These are phyloP conservation scores for Plagodis dolabraria DNA, from an alignment of 2,888 invertebrate genomes.

Conservation along the genomic window DNA sequence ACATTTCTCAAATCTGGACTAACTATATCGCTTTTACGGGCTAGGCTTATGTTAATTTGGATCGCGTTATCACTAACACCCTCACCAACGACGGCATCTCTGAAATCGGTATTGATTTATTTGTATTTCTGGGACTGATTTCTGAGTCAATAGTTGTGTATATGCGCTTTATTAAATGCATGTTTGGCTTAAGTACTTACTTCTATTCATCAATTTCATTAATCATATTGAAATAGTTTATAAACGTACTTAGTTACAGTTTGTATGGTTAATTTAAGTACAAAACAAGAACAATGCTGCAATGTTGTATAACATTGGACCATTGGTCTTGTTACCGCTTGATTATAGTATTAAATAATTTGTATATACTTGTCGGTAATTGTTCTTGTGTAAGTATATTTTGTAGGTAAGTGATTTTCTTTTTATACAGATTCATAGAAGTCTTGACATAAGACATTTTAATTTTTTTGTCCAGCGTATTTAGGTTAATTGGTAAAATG, in stretches of 20 bases:
- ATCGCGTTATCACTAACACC: slow-evolving; percentile 48
- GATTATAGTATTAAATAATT: too few species aligned
- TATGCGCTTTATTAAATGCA: slow-evolving; percentile 33
- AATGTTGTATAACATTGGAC: slow-evolving; percentile 3
- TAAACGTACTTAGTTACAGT: neutral
- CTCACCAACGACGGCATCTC: slow-evolving; percentile 24
- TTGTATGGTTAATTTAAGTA: too few species aligned
- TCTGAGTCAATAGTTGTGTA: slow-evolving; percentile 34
- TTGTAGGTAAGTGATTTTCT: too few species aligned
- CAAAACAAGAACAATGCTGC: slow-evolving; percentile 1
- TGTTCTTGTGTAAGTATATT: too few species aligned
- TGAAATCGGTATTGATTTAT: slow-evolving; percentile 25
- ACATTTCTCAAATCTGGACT: slow-evolving; percentile 85
- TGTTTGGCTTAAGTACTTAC: slow-evolving; percentile 26
- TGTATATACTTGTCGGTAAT: too few species aligned
- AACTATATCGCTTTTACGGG: slow-evolving; percentile 76
- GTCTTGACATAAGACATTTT: too few species aligned
- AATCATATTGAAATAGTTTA: neutral
- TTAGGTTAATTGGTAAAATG: too few species aligned
- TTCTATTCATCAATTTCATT: slow-evolving; percentile 2
- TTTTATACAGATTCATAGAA: too few species aligned
- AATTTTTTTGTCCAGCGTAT: too few species aligned
- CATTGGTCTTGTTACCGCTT: slow-evolving; percentile 1
- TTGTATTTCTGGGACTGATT: slow-evolving; percentile 37
- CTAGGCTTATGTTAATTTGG: slow-evolving; percentile 64